These are phyloP conservation scores for Pipistrellus pygmaeus DNA, from an alignment of 2,797 vertebrate species.

Conservation along the genomic window DNA sequence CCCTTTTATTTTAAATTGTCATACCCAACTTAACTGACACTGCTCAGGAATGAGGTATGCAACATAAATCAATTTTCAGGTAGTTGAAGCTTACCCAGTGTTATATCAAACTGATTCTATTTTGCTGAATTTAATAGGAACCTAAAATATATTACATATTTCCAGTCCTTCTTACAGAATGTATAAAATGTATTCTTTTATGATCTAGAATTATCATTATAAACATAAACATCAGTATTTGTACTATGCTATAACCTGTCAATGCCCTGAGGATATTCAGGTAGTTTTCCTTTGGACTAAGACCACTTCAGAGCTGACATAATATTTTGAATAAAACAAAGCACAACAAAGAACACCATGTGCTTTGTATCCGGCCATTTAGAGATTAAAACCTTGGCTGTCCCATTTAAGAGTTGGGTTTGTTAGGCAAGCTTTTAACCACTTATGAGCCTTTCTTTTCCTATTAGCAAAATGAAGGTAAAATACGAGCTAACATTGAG, in stretches of 20 bases:
- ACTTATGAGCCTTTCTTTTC: not conserved
- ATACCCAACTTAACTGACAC: not conserved
- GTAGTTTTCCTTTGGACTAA: not conserved
- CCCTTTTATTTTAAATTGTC: not conserved
- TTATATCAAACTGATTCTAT: not conserved
- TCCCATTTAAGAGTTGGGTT: not conserved
- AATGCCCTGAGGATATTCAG: not conserved
- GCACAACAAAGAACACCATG: not conserved
- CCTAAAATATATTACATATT: not conserved
- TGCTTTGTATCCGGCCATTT: not conserved
- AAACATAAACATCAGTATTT: not conserved
- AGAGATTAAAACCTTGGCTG: not conserved
- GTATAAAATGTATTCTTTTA: not conserved
- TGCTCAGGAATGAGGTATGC: not conserved
- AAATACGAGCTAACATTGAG: not conserved
- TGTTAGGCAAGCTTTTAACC: not conserved
- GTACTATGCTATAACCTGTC: not conserved
- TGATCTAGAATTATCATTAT: not conserved
- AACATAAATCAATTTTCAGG: constrained; percentile 49
- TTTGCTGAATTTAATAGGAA: constrained; percentile 44
- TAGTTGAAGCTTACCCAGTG: not conserved
- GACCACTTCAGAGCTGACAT: not conserved
- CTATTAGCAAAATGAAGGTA: not conserved
- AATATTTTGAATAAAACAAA: constrained; percentile 46
- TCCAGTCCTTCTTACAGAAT: not conserved